Evolutionary conservation across 2,888 invertebrate species (phyloP), one percentile per base, ranked within the genome.

Genomic region (Automeris io): DNA sequence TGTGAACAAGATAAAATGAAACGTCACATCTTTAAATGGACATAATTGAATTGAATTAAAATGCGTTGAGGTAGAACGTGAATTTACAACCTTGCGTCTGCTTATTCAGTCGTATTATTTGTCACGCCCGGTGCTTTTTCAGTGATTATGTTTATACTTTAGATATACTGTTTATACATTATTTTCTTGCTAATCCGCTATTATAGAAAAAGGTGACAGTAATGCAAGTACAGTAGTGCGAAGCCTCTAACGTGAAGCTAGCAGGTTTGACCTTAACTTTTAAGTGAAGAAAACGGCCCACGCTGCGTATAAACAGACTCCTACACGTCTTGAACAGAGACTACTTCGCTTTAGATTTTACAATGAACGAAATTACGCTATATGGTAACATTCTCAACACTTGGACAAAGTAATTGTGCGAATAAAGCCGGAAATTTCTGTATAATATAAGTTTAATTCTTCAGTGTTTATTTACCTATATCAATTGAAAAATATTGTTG

Each of bases 291-390:
- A 70, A 65, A 69, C 82, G 63, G 61, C 85, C 85, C 75, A 86
- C 85, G 81, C 81, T 49, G 61, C 47, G 51, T 68, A 68, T 83
- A 78, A 75, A 75, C 45, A 55, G 56, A 75, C 79, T 74, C 85
- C 85, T 86, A 86, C 85, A 74, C 80, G 60, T 47, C 53, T 58
- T 52, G 37, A 46, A 39, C 40, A 45, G 47, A 61, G 52, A 67
- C 57, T 70, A 57, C 70, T 70, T 65, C 61, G 61, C 59, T 58
- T 49, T 60, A 66, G 60, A 50, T 57, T 54, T 46, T 55, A 57
- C 52, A 57, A 71, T 72, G 64, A 68, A 56, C 51, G 54, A 74
- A 71, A 65, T 64, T 62, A 62, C 55, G 51, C 54, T 51, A 61
- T 57, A 57, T 57, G 54, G 46, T 47, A 47, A 48, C 45, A 49